Conservation (phyloP, 2,888 invertebrate species). For the Ophraella communa region DNA sequence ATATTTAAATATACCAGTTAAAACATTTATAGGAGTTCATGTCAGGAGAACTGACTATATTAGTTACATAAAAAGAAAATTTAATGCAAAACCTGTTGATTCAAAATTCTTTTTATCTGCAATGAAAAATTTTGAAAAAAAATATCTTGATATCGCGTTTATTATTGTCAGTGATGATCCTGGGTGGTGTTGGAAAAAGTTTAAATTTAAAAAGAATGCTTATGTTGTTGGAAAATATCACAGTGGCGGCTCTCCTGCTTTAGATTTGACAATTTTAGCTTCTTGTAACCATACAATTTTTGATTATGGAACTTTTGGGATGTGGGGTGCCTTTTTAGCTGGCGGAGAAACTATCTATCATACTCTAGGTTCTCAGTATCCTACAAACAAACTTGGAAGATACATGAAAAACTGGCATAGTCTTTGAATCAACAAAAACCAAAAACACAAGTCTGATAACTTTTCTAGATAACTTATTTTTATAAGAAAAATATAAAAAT, state of each 20-base stretch:
- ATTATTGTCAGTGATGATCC: slow-evolving; percentile 62
- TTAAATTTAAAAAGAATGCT: slow-evolving; percentile 55
- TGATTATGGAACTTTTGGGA: slow-evolving; percentile 63
- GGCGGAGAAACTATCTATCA: slow-evolving; percentile 62
- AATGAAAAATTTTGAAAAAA: slow-evolving; percentile 59
- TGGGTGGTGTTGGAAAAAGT: slow-evolving; percentile 58
- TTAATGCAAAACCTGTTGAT: slow-evolving; percentile 58
- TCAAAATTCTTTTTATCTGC: slow-evolving; percentile 57
- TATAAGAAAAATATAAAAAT: slow-evolving; percentile 21
- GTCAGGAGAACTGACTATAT: slow-evolving; percentile 66
- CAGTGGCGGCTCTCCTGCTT: slow-evolving; percentile 54
- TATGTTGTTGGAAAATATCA: slow-evolving; percentile 56
- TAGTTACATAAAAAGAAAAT: slow-evolving; percentile 63
- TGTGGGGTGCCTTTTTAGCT: slow-evolving; percentile 63
- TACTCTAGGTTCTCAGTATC: slow-evolving; percentile 56
- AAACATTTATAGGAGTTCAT: slow-evolving; percentile 64
- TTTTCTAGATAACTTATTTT: slow-evolving; percentile 36
- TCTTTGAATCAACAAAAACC: slow-evolving; percentile 37
- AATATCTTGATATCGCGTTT: slow-evolving; percentile 57
- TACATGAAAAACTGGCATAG: slow-evolving; percentile 60
- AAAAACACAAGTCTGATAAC: slow-evolving; percentile 35
- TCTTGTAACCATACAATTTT: slow-evolving; percentile 64
- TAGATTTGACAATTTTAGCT: slow-evolving; percentile 62
- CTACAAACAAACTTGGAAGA: slow-evolving; percentile 56
- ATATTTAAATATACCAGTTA: slow-evolving; percentile 16